Evolutionary conservation across 2,888 invertebrate species (phyloP).

Genomic region (Lasioglossum oenotherae): DNA sequence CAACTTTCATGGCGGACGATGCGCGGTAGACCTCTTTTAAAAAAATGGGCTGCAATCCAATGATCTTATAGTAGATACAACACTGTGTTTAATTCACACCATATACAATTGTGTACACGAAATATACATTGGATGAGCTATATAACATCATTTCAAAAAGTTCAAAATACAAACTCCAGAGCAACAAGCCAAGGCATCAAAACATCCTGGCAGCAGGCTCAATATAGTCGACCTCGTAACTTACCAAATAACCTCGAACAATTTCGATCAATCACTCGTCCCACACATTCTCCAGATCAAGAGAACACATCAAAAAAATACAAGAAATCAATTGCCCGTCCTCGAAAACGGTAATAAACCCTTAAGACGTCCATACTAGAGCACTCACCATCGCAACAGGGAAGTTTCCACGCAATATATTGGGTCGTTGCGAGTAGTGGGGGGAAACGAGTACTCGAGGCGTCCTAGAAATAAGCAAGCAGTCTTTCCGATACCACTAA

Average conservation of each 20-base stretch:
- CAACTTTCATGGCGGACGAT: not conserved
- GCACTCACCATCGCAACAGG: not conserved
- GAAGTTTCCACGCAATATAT: not conserved
- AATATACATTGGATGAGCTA: too few species aligned
- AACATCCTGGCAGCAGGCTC: not conserved
- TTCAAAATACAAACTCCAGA: not conserved
- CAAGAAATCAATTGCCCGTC: not conserved
- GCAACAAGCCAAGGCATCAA: not conserved
- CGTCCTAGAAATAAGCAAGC: slow-evolving; percentile 1
- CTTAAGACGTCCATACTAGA: not conserved
- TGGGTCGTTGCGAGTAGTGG: not conserved
- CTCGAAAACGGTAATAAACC: not conserved
- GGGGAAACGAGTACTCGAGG: not conserved
- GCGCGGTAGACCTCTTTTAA: not conserved
- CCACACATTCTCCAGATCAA: not conserved
- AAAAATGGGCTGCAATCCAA: not conserved
- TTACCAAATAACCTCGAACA: not conserved
- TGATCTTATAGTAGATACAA: not conserved
- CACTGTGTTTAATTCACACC: not conserved
- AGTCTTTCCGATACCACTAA: not conserved
- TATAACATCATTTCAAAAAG: not conserved
- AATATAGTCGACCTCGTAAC: not conserved
- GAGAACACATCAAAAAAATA: not conserved
- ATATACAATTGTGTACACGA: not conserved
- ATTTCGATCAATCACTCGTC: not conserved